Base-by-base conservation (phyloP, 2,888 invertebrate genomes). In the Xanthia togata region DNA sequence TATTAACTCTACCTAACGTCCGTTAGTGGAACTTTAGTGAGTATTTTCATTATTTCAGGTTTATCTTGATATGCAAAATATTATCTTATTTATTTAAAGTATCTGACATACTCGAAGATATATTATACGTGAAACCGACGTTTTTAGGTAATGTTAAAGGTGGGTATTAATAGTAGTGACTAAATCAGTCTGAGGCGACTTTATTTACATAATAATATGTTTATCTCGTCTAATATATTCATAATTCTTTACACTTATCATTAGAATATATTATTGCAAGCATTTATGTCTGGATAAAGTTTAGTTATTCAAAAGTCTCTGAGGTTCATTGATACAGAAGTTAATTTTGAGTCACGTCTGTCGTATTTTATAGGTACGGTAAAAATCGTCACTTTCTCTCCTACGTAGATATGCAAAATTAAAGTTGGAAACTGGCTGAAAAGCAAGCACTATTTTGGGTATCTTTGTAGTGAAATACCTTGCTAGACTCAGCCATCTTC, bases 221-320 rank as follows among this genome's bases (percentile, higher is more conserved):
- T 60, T 72, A 70, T 44, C 44, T 65, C 57, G 65, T 62, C 55
- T 71, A 41, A 72, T 77, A 44, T 64, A 44, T 80, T 73, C 26
- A 62, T 31, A 62, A 83, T 80, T 72, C 5, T 71, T 69, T 47
- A 60, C 20, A 64, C 23, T 57, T 69, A 74, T 69, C 20, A 47
- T 55, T 53, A n/a, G 78, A 31, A 41, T 44, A 35, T 14, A n/a
- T 1, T 14, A n/a, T 1, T 41, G 20, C 11, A 57, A n/a, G 11
- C n/a, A 70, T 53, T 44, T 55, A 59, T 59, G 35, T 59, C 50
- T 38, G 59, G 12, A 38, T n/a, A 44, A 23, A 60, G 53, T 76
- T 83, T 63, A 76, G 69, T 65, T 77, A 64, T 70, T 84, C 41
- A 69, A 63, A 65, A 59, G 72, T 84, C 72, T 67, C 76, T 82